phyloP scores from a whole-genome alignment of 1,140 invertebrate species.

The Bombyx mandarina region DNA sequence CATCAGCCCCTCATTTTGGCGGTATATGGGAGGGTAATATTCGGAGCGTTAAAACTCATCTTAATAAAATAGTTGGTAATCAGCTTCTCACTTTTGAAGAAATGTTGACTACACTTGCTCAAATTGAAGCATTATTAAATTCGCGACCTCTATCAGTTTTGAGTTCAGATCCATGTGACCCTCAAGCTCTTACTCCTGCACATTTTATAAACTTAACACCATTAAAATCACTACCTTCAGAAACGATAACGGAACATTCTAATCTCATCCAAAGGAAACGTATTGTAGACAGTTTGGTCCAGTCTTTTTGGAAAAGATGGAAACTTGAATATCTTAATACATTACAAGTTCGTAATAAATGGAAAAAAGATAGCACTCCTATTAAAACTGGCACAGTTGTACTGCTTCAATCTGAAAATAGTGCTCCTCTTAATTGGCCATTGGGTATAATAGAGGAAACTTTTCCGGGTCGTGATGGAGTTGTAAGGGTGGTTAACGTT shows the following conservation, averaged over 20 bases:
- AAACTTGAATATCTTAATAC: conserved; percentile 5
- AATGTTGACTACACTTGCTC: neutral
- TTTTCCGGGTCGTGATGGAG: neutral
- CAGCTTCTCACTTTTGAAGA: conserved; percentile 1
- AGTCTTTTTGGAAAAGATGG: conserved; percentile 6
- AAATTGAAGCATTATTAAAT: conserved; percentile 1
- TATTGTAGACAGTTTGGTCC: conserved; percentile 6
- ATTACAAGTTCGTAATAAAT: conserved; percentile 1
- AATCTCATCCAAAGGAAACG: neutral
- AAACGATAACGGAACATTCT: neutral
- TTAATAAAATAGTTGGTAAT: neutral
- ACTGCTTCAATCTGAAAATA: conserved; percentile 1
- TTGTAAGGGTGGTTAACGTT: neutral
- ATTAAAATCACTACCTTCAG: neutral
- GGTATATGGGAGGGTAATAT: conserved; percentile 4
- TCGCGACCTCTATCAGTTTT: neutral
- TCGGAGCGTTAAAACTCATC: neutral
- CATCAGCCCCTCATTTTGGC: conserved; percentile 2
- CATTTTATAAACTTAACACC: conserved; percentile 4
- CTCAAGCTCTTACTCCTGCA: neutral
- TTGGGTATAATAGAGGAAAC: too few relatives aligned
- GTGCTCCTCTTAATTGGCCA: neutral
- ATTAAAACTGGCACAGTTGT: neutral
- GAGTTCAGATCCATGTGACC: too few relatives aligned
- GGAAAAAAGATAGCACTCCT: neutral